Evolutionary conservation across 2,888 invertebrate species (phyloP), one percentile per base, ranked within the genome.

Genomic region (Lucinisca nassula): DNA sequence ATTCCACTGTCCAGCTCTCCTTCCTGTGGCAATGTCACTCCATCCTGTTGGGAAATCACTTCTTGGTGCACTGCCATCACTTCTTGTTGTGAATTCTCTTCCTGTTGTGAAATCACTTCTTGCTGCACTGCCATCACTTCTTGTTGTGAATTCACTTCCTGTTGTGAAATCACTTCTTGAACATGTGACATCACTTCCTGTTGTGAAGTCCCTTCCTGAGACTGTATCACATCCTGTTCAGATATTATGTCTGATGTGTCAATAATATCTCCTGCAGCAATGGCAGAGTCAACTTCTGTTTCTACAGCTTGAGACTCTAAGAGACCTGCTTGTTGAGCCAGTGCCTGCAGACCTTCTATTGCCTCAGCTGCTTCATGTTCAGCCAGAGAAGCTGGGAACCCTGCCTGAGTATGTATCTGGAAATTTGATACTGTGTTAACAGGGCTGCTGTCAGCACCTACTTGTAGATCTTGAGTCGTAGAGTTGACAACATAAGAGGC

Each of bases 261-360:
- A 77, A 85, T 75, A 4, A 88, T 90, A 51, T 90, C 90, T 67
- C 87, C 80, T 17, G 90, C 79, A 27, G 89, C 87, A n/a, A 90
- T 84, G 35, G 91, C 91, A n/a, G 87, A 82, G 32, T 87, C 85
- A 30, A 87, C 85, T 17, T 35, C 67, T 38, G 80, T 82, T n/a
- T 87, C 90, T 2, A 88, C 74, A 27, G 80, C 83, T 45, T 91
- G 89, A 12, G 81, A 86, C 58, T 90, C 89, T 1, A 92, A 55
- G 10, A 94, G 90, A 21, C 93, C 93, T 17, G 92, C 91, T 76
- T 95, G 94, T 77, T 93, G 93, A 6, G 95, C 94, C 32, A 95
- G 84, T 1, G 95, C 95, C 87, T 95, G 95, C 27, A 95, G 89
- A 14, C 95, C 95, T 80, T 95, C 94, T 6, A 95, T 93, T 3